Evolutionary conservation across 2,113 vertebrate genomes (phyloP), one percentile per base, ranked within the genome.

Genomic region (Menura novaehollandiae): DNA sequence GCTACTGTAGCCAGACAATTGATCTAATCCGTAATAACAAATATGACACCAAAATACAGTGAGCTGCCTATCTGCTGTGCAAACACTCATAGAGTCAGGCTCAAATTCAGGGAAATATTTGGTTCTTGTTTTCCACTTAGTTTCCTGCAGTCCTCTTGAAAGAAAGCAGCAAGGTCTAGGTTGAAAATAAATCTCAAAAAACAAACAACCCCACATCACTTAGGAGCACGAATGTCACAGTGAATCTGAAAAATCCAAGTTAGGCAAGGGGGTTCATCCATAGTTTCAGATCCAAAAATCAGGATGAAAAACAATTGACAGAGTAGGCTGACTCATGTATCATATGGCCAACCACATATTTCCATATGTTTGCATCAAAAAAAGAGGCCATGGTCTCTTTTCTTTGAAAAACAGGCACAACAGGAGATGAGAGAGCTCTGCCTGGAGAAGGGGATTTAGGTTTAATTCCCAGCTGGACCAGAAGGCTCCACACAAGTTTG

Each of bases 1-100:
- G 44, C 96, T 88, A 0, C 89, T 75, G 60, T 41, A 67, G 74
- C 80, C 63, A 94, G 69, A 79, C 90, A 92, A 93, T 68, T 74
- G 94, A 89, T 90, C 73, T 93, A 47, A 95, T 91, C 60, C 7
- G 1, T 64, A 55, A 39, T 64, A 93, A 95, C 84, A 96, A 95
- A 78, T 74, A 59, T 2, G 10, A 81, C 73, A 73, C 76, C 68
- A 62, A 86, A 85, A 77, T 47, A 14, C 56, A 44, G 55, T 0
- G 13, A 88, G 68, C 83, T 76, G 75, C 78, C 76, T 67, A 23
- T 67, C 58, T 88, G 75, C 68, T 91, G 85, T 59, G 88, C 39
- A 87, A 78, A 77, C 56, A 59, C 6, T 1, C 10, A 17, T 7
- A 55, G 39, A 22, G 74, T 39, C 44, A 47, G 55, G 80, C 55